Percentiles rank a stretch among this genome's conserved stretches.
These are phyloP conservation scores for Genyomyrus donnyi DNA, from an alignment of 2,113 vertebrate species.

Conservation along the genomic window DNA sequence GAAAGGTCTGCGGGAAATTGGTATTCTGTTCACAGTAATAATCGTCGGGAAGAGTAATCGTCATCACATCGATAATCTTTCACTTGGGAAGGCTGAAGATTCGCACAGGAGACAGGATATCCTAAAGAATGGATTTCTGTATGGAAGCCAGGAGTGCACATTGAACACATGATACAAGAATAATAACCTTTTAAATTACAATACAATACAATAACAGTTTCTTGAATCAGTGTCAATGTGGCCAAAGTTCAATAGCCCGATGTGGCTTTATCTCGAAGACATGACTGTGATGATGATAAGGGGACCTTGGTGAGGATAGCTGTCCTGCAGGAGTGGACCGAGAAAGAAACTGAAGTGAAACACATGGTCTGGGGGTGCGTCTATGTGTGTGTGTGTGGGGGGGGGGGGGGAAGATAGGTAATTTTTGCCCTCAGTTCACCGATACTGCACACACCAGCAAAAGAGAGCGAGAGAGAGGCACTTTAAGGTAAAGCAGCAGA, in stretches of 20 bases:
- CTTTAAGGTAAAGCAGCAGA: slow-evolving; percentile 41
- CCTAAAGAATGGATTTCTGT: not conserved
- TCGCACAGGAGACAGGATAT: not conserved
- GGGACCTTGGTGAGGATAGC: not conserved
- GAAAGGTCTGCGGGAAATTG: not conserved
- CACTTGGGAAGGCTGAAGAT: not conserved
- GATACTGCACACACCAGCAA: slow-evolving; percentile 23
- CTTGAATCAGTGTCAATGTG: not conserved
- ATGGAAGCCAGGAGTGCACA: not conserved
- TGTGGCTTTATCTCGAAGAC: not conserved
- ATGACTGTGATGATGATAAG: not conserved
- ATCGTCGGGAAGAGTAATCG: not conserved
- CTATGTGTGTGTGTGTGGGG: not conserved
- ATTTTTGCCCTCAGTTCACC: slow-evolving; percentile 24
- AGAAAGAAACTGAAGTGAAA: not conserved
- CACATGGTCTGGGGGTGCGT: not conserved
- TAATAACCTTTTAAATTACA: not conserved
- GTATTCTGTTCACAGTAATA: not conserved
- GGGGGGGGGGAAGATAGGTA: not conserved
- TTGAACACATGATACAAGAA: not conserved
- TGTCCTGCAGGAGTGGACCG: not conserved
- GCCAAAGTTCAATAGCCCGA: not conserved
- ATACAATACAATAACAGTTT: not conserved
- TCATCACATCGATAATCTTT: not conserved
- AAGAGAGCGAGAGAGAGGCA: slow-evolving; percentile 28